These are phyloP conservation scores for Avahi laniger DNA, from an alignment of 2,797 vertebrate genomes.

Conservation along the genomic window DNA sequence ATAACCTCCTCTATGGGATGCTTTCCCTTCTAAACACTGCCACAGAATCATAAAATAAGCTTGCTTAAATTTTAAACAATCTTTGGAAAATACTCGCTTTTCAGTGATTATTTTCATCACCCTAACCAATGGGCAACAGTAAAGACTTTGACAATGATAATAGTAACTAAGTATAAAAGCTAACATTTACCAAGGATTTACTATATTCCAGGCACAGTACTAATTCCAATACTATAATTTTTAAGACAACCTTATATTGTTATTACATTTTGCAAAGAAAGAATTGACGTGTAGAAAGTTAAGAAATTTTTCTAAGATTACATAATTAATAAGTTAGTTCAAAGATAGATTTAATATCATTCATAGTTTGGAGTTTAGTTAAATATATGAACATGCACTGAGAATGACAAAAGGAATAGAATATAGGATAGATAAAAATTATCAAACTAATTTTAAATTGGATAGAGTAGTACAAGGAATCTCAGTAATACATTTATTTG, in stretches of 20 bases:
- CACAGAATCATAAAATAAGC: background rate
- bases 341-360: background rate
- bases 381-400: background rate
- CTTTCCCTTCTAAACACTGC: background rate
- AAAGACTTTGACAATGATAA: background rate
- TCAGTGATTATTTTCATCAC: background rate
- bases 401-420: background rate
- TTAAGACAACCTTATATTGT: background rate
- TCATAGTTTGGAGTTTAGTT: background rate
- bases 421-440: background rate
- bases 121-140: background rate
- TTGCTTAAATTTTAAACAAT: background rate
- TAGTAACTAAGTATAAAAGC: background rate
- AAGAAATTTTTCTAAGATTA: background rate
- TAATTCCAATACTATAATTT: background rate
- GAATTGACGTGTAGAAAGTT: background rate
- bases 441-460: background rate
- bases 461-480: background rate
- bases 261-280: background rate
- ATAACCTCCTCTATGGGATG: rapidly evolving
- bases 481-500: background rate
- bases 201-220: background rate
- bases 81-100: background rate
- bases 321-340: background rate
- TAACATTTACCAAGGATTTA: background rate